Evolutionary conservation across 2,797 vertebrate genomes (phyloP).

Genomic region (Rhodeus uyekii): DNA sequence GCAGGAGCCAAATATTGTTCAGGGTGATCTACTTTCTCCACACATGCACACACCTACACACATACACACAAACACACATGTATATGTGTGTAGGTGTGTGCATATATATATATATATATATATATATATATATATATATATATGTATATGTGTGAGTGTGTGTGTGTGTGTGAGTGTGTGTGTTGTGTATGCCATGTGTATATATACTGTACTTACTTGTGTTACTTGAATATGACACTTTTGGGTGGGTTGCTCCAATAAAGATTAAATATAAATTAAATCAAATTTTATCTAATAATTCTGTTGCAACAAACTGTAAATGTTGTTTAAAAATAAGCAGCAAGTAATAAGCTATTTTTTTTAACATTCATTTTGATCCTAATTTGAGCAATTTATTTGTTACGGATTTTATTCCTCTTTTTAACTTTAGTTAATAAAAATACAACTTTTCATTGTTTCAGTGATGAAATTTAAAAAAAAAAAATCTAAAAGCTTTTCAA

Average conservation of each 20-base stretch:
- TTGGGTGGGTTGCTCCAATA: background rate
- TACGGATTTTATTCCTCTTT: background rate
- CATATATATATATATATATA: background rate
- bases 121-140: background rate
- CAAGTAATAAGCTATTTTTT: no score
- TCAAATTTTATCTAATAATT: background rate
- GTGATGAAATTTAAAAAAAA: background rate
- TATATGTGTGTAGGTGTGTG: background rate
- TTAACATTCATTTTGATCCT: background rate
- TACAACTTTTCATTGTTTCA: background rate
- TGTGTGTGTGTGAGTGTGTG: no score
- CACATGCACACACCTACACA: conserved; percentile 35
- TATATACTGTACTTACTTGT: no score
- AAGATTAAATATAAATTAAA: background rate
- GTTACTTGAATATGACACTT: background rate
- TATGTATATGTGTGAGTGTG: no score
- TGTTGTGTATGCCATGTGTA: no score
- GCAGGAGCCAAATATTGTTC: conserved; percentile 61
- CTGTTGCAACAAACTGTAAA: background rate
- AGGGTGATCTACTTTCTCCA: conserved; percentile 37
- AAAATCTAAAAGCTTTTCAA: no score
- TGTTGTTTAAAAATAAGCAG: background rate
- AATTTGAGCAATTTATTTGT: background rate
- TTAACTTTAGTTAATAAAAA: background rate
- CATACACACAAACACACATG: no score